Evolutionary conservation across 2,888 invertebrate genomes (phyloP).

Genomic region (Plagodis dolabraria): DNA sequence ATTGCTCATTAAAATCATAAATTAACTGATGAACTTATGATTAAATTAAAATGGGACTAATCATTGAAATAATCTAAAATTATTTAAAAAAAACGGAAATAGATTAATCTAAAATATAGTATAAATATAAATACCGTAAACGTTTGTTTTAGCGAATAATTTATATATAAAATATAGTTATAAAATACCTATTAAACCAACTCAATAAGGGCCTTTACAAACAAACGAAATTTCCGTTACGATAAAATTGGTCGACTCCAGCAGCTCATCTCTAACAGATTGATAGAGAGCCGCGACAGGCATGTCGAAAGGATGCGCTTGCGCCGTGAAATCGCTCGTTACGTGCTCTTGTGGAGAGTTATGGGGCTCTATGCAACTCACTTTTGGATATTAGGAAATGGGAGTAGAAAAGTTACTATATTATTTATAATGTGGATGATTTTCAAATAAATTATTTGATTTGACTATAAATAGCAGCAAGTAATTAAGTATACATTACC

Average conservation of each 20-base stretch:
- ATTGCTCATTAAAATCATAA: no score
- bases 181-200: no score
- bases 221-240: not conserved
- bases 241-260: not conserved
- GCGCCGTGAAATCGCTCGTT: conserved; percentile 78
- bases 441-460: no score
- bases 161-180: not conserved
- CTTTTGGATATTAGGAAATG: conserved; percentile 36
- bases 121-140: not conserved
- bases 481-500: no score
- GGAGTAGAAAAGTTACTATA: conserved; percentile 9
- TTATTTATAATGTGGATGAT: no score
- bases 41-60: no score
- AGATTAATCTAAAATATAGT: no score
- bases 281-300: conserved; percentile 71
- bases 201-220: no score
- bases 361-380: conserved; percentile 36
- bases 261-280: conserved; percentile 36
- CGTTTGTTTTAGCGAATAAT: not conserved
- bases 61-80: no score
- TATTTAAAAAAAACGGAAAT: no score
- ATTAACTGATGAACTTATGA: no score
- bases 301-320: conserved; percentile 81
- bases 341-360: conserved; percentile 55
- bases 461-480: no score